These are phyloP conservation scores for Buceros bicornis DNA, from an alignment of 2,797 vertebrate genomes.

Conservation along the genomic window DNA sequence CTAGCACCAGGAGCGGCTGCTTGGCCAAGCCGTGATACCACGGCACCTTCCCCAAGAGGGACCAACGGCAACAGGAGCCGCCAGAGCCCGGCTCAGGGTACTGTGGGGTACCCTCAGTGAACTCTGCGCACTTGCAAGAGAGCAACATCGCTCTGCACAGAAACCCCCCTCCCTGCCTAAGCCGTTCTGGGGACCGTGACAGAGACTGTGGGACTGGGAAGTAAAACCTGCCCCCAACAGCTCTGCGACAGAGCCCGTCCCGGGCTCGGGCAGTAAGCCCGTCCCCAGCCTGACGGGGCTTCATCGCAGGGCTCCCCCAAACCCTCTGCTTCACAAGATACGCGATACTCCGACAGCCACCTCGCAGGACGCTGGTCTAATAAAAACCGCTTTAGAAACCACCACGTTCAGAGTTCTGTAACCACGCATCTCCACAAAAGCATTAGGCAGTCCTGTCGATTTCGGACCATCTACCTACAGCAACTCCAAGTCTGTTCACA, in stretches of 20 bases:
- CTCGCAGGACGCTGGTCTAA: fast-evolving
- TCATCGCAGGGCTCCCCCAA: not conserved
- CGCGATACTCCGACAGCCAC: not conserved
- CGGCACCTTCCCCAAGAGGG: fast-evolving
- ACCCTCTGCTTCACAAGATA: not conserved
- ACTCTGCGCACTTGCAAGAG: not conserved
- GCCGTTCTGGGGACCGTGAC: no score
- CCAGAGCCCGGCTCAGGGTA: not conserved
- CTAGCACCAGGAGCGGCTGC: not conserved
- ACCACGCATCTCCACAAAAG: not conserved
- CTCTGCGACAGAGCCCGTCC: not conserved
- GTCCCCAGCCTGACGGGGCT: fast-evolving
- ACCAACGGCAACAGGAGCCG: not conserved
- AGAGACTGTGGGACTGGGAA: fast-evolving
- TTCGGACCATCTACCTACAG: not conserved
- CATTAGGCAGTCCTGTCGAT: not conserved
- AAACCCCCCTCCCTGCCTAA: not conserved
- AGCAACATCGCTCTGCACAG: not conserved
- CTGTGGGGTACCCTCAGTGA: fast-evolving
- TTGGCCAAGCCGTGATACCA: fast-evolving
- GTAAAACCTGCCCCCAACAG: fast-evolving
- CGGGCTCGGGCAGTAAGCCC: fast-evolving
- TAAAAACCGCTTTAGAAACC: not conserved
- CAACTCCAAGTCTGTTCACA: not conserved
- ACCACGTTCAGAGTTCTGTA: not conserved